Evolutionary conservation across 2,797 vertebrate genomes (phyloP), one percentile per base, ranked within the genome.

Genomic region (Parotocinclus haroldoi): DNA sequence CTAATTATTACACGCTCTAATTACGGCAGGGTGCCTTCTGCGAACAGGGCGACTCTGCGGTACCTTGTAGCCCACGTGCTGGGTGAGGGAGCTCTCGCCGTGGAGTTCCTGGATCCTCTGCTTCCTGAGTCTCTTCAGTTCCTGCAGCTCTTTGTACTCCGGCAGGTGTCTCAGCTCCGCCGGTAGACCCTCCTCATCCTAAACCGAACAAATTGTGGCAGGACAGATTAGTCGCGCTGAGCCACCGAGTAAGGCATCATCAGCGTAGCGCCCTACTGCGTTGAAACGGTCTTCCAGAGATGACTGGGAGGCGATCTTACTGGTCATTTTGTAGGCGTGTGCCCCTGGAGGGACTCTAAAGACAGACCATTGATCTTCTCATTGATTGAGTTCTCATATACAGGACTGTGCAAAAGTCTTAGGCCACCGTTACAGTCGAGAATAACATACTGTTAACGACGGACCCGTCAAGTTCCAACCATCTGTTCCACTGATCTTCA

Each of bases 121-220:
- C 76, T 95, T 99, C 86, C 95, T 98, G 79, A 99, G 76, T 54
- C 94, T 93, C 85, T 99, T 99, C 78, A 98, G 89, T 79, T 97
- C 91, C 81, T 96, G 83, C 66, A 99, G 89, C 80, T 99, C 94
- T 86, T 96, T 96, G 89, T 97, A 99, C 84, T 99, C 96, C 0
- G 94, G 95, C 67, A 96, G 80, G 76, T 89, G 90, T 69, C 93
- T 89, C 66, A 88, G 87, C 64, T 91, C 90, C 63, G 89, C 13
- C 59, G 96, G 96, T 69, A 99, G 89, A 62, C 86, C 84, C 55
- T 99, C 97, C 36, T 99, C 97, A 65, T 99, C 97, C 96, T 99
- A 82, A 2, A 46, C 11, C 18, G 10, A 42, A 42, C 40, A 9
- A 8, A 42, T 9, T 42, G 40, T 42, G 40, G 40, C 3, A 9